phyloP scores from a whole-genome alignment of 2,888 invertebrate species.

The Metellina segmentata region DNA sequence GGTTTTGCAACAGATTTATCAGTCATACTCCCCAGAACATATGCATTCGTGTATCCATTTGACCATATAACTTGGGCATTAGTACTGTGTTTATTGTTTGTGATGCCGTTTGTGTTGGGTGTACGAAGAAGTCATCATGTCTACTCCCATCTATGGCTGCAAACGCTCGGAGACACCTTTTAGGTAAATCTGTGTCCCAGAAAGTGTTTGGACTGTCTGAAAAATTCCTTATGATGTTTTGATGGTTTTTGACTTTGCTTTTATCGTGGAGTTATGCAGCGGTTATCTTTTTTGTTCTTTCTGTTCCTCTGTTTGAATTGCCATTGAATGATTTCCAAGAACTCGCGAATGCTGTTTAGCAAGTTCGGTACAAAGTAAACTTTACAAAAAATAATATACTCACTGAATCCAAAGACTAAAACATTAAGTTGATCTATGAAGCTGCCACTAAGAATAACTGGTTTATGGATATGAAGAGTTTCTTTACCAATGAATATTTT shows the following conservation, averaged over 20 bases:
- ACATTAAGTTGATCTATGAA: not conserved
- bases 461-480: not conserved
- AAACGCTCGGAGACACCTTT: not conserved
- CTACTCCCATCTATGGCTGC: not conserved
- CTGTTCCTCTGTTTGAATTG: not conserved
- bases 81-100: not conserved
- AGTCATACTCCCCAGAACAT: not conserved
- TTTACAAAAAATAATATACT: not conserved
- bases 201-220: not conserved
- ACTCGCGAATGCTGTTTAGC: not conserved
- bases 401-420: not conserved
- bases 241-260: not conserved
- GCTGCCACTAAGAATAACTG: not conserved
- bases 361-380: not conserved
- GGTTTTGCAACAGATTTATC: not conserved
- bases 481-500: not conserved
- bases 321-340: not conserved
- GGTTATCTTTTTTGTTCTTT: not conserved
- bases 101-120: not conserved
- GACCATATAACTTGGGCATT: not conserved
- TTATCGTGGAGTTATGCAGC: not conserved
- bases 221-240: not conserved
- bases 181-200: not conserved
- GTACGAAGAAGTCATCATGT: not conserved
- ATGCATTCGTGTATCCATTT: not conserved